Conservation (phyloP, 2,113 vertebrate species). For the Piaya cayana region DNA sequence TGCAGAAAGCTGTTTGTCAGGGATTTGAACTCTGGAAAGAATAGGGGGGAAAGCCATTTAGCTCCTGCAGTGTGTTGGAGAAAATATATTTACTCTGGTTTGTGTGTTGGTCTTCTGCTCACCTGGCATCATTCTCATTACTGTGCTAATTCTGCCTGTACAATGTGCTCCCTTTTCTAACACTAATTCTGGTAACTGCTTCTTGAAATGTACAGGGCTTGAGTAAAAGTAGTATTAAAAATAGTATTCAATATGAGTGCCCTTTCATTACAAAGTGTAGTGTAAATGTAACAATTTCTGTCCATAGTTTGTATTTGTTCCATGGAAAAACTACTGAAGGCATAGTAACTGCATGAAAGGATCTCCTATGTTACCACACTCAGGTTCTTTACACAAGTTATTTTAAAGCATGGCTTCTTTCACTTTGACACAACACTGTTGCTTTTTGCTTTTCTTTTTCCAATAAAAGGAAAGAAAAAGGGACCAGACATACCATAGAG, state of each 20-base stretch:
- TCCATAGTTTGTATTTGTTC: not conserved
- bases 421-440: not conserved
- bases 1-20: slow-evolving; percentile 27
- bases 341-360: not conserved
- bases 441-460: not conserved
- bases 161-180: not conserved
- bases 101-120: not conserved
- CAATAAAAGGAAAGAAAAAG: not conserved
- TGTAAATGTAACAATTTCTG: not conserved
- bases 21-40: slow-evolving; percentile 28
- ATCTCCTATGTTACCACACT: not conserved
- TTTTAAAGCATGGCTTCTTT: not conserved
- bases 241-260: not conserved
- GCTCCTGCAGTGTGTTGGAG: not conserved
- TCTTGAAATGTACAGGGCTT: not conserved
- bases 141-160: not conserved
- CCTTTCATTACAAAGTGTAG: not conserved
- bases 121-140: not conserved
- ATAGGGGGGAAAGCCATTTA: not conserved
- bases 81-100: slow-evolving; percentile 16
- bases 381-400: not conserved
- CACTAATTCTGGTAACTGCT: not conserved
- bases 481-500: not conserved
- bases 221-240: not conserved
- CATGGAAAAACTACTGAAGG: not conserved